Conservation (phyloP, 2,888 invertebrate species). For the Melipona beecheii region DNA sequence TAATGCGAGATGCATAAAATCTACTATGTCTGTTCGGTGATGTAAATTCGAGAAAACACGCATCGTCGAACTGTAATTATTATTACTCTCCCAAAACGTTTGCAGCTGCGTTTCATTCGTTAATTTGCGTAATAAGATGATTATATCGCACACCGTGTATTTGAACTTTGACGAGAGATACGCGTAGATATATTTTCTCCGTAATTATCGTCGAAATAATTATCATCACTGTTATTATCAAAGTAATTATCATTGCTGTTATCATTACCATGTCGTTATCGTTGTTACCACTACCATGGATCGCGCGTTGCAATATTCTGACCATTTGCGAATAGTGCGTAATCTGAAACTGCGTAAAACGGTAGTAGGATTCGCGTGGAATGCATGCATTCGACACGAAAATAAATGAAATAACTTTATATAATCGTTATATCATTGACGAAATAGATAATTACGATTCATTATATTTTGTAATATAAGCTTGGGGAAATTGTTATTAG, state of each 20-base stretch:
- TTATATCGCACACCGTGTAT: too few relatives aligned
- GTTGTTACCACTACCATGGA: not conserved
- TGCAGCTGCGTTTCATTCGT: too few relatives aligned
- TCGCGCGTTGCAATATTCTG: not conserved
- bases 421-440: slow-evolving; percentile 2
- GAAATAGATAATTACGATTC: slow-evolving; percentile 14
- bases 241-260: not conserved
- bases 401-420: not conserved
- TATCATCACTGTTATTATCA: not conserved
- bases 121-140: too few relatives aligned
- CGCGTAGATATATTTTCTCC: not conserved
- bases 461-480: slow-evolving; percentile 3
- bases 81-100: too few relatives aligned
- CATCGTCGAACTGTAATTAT: too few relatives aligned
- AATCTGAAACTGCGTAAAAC: not conserved
- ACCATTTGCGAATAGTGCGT: slow-evolving; percentile 7
- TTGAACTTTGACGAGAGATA: too few relatives aligned
- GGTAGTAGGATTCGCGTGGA: not conserved
- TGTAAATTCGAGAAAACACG: too few relatives aligned
- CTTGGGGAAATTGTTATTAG: not conserved
- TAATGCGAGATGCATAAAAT: too few relatives aligned
- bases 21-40: too few relatives aligned
- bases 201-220: not conserved
- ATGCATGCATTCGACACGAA: too few relatives aligned
- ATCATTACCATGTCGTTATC: not conserved